Base-by-base conservation (phyloP, 2,888 invertebrate species). In the Rapana venosa region DNA sequence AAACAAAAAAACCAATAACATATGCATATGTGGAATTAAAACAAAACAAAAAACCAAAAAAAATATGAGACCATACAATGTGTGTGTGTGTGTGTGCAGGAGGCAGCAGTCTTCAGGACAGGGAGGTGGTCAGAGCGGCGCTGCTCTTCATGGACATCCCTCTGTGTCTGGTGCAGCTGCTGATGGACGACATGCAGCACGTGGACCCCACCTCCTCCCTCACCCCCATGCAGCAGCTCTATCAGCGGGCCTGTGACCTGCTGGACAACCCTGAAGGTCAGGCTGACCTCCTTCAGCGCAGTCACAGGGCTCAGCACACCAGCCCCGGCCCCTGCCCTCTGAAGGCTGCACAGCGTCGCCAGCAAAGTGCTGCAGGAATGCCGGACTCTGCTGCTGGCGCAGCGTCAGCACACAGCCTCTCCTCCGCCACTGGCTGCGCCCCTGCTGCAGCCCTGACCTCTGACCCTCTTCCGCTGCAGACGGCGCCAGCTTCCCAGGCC, bases 101-200 rank as follows among this genome's bases (percentile, higher is more conserved):
- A 22, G 20, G 47, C 47, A 47, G 47, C 47, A 47, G 47, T 47
- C 4, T 77, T 8, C 20, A 30, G 77, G 77, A 56, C 84, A 35
- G 56, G 56, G 58, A 56, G n/a, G 86, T 36, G 0, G 66, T 66
- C 86, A 87, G 26, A 32, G 86, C 30, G 32, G 81, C 88, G 4
- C 81, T 88, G 26, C 15, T 88, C 30, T 74, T 32, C 58, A 88
- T 88, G 88, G 88, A 30, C 20, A 26, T 88, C 20, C 79, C 56
- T 5, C 61, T 35, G 32, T 0, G 22, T 20, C n/a, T 88, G 22
- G 79, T 81, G 1, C 79, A 88, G 61, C 56, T 88, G 32, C 81
- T 47, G 32, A 58, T 79, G 47, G 47, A 47, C 26, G 77, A 77
- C 77, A 35, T 30, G 26, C 47, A 61, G 22, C 81, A 32, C 79